Evolutionary conservation across 2,797 vertebrate species (phyloP), one percentile per base, ranked within the genome.

Genomic region (Crocidura indochinensis): DNA sequence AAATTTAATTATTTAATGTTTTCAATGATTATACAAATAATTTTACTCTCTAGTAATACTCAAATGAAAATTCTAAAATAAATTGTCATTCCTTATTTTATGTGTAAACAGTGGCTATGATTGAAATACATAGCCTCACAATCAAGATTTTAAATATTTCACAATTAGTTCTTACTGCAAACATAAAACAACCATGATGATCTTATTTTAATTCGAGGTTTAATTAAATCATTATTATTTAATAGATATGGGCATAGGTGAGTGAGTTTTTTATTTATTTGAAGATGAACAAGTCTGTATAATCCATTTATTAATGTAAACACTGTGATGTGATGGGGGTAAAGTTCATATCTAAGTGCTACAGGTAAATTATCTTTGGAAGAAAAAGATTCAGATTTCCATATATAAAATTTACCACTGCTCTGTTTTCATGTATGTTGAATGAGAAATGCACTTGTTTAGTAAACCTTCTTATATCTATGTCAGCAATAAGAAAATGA

Each of bases 401-500:
- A 14, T 60, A 24, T 26, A 17, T 11, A 74, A 12, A 9, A 71
- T 80, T 38, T 44, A 83, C 49, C 17, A 62, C 74, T 78, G 56
- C 17, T 46, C 73, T 91, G 49, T 46, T 17, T 83, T 90, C 11
- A 74, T 60, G n/a, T 69, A 31, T 77, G 22, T 10, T 80, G n/a
- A 80, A 1, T 65, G 24, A 71, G 20, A 68, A 86, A 72, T 76
- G 22, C 20, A 2, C 44, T 12, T 65, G 1, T 65, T 67, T 17
- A 79, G 2, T 87, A 74, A 83, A 31, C 11, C 4, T 60, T 20
- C 2, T 86, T 68, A 73, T 26, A 64, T 77, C 88, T 73, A 73
- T 80, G n/a, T 44, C 12, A 82, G 72, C 22, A 6, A 20, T 20
- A 6, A 20, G 19, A 20, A 60, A 60, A 20, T 60, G 56, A 60